Percentiles rank a stretch among this genome's conserved stretches.
Conservation (phyloP, 2,797 vertebrate genomes). For the Meda fulgida region DNA sequence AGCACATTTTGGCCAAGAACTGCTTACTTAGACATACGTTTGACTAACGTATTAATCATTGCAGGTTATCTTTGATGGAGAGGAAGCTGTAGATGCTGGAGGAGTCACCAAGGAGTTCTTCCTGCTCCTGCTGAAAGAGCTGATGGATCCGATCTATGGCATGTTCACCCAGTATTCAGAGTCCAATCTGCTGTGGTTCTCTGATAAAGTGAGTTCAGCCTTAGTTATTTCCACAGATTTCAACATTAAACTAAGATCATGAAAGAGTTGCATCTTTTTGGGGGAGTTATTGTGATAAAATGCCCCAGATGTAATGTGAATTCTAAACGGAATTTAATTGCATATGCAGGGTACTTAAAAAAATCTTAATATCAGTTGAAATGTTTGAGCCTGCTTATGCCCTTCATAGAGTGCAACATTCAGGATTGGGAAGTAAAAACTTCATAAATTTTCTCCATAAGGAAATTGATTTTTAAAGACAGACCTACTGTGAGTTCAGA, state of each 20-base stretch:
- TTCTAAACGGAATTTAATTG: not conserved
- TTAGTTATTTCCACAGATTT: not conserved
- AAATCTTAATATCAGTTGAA: not conserved
- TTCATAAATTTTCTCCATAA: too few relatives aligned
- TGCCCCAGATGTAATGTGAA: not conserved
- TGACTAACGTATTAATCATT: not conserved
- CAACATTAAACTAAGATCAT: not conserved
- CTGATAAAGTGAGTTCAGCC: conserved; percentile 86
- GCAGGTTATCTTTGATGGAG: conserved; percentile 96
- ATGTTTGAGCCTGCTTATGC: not conserved
- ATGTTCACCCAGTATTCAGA: conserved; percentile 97
- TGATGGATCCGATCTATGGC: conserved; percentile 95
- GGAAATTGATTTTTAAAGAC: not conserved
- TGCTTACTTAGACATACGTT: not conserved
- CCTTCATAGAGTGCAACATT: not conserved
- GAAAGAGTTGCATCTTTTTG: not conserved
- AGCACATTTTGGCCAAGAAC: not conserved
- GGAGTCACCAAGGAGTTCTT: conserved; percentile 98
- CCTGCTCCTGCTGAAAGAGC: conserved; percentile 92
- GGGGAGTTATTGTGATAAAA: not conserved
- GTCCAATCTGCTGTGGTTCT: conserved; percentile 97
- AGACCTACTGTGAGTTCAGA: not conserved
- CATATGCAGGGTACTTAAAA: not conserved
- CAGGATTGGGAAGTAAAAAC: not conserved
- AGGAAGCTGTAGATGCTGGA: conserved; percentile 95